A percentile compares a stretch with the other conserved stretches of the same genome.
Evolutionary conservation across 2,888 invertebrate species (phyloP).

Genomic region (Drosophila nr. medialis): DNA sequence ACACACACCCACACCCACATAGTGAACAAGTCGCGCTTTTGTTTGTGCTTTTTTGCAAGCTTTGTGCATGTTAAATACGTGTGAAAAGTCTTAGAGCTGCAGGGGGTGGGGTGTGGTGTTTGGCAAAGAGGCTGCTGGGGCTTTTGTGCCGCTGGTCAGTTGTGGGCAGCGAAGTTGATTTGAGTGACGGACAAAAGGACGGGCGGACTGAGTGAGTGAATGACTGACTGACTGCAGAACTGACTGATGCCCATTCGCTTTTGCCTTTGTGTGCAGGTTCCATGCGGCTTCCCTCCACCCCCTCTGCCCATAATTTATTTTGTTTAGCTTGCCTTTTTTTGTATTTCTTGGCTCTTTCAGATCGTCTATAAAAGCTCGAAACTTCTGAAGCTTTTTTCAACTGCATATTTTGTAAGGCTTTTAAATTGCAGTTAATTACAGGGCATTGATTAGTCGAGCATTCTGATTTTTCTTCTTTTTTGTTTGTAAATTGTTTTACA

Average conservation of each 20-base stretch:
- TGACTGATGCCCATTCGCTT: constrained; percentile 66
- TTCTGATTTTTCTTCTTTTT: constrained; percentile 24
- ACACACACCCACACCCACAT: constrained; percentile 8
- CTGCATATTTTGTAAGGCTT: background rate
- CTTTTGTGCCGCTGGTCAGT: constrained; percentile 47
- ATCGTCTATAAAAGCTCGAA: background rate
- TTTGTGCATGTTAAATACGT: constrained; percentile 73
- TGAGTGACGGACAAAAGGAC: constrained; percentile 47
- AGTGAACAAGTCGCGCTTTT: constrained; percentile 46
- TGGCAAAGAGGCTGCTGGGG: constrained; percentile 14
- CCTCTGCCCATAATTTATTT: background rate
- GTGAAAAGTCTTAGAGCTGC: constrained; percentile 44
- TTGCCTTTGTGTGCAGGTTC: constrained; percentile 35
- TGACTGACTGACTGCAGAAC: constrained; percentile 31
- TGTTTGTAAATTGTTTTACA: constrained; percentile 75
- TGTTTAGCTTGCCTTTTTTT: background rate
- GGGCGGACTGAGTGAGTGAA: constrained; percentile 22
- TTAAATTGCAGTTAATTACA: background rate
- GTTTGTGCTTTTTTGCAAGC: constrained; percentile 60
- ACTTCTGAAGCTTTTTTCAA: background rate
- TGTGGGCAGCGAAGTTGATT: constrained; percentile 68
- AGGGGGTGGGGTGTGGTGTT: background rate
- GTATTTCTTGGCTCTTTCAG: background rate
- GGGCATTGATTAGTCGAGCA: constrained; percentile 4
- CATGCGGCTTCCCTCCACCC: background rate